Conservation (phyloP, 2,888 invertebrate genomes). For the Rhagium mordax region DNA sequence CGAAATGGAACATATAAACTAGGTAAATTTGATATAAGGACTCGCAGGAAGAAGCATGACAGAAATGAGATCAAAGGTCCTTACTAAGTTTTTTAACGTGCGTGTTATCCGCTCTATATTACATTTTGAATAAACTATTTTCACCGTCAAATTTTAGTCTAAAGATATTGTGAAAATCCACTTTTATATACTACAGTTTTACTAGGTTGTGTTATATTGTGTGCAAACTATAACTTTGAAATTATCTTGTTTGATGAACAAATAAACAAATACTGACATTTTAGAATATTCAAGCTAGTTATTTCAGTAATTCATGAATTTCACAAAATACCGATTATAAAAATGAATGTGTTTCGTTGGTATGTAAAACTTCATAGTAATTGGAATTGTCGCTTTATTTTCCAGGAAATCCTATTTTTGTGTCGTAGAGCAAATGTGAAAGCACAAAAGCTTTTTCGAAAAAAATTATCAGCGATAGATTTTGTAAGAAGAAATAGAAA, state of each 20-base stretch:
- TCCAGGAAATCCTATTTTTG: too few relatives aligned
- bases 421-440: too few relatives aligned
- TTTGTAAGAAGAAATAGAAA: too few relatives aligned
- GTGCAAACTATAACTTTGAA: neutral
- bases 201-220: neutral
- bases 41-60: constrained; percentile 31
- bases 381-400: too few relatives aligned
- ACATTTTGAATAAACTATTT: too few relatives aligned
- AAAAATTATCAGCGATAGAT: too few relatives aligned
- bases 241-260: neutral
- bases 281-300: neutral
- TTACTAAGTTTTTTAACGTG: neutral
- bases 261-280: neutral
- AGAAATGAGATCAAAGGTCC: neutral
- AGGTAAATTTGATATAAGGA: constrained; percentile 44
- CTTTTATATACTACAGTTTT: neutral
- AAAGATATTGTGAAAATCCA: neutral
- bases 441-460: too few relatives aligned
- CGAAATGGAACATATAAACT: constrained; percentile 46
- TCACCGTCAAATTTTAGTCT: neutral
- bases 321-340: too few relatives aligned
- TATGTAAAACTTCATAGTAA: too few relatives aligned
- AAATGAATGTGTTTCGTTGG: too few relatives aligned
- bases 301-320: too few relatives aligned
- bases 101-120: too few relatives aligned